Evolutionary conservation across 2,888 invertebrate species (phyloP).

Genomic region (Dione juno): DNA sequence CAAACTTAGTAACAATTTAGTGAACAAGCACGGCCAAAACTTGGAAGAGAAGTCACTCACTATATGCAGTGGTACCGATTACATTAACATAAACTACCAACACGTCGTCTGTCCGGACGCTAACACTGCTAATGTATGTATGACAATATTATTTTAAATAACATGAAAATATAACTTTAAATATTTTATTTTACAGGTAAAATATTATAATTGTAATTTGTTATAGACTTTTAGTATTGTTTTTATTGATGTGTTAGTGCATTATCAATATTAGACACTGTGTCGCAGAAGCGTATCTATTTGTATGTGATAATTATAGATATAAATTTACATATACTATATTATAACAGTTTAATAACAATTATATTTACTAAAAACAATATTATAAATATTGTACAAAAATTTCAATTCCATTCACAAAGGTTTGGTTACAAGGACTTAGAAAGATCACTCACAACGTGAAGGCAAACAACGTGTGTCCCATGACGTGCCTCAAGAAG

Average conservation of each 20-base stretch:
- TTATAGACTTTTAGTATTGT: too few relatives aligned
- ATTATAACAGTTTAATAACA: too few relatives aligned
- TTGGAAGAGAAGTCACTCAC: constrained; percentile 97
- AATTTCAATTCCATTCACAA: constrained; percentile 51
- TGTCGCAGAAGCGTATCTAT: too few relatives aligned
- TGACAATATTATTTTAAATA: not conserved
- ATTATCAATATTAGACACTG: too few relatives aligned
- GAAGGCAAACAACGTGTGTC: constrained; percentile 99
- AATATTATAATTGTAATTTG: too few relatives aligned
- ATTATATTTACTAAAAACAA: too few relatives aligned
- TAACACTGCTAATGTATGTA: constrained; percentile 94
- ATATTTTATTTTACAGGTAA: too few relatives aligned
- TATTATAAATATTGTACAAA: not conserved
- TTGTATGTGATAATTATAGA: too few relatives aligned
- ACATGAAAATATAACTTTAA: not conserved
- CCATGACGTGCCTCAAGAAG: constrained; percentile 99
- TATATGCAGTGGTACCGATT: constrained; percentile 98
- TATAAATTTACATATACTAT: too few relatives aligned
- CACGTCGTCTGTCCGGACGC: constrained; percentile 97
- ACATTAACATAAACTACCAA: constrained; percentile 99
- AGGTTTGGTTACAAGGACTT: constrained; percentile 98
- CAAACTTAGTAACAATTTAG: constrained; percentile 89
- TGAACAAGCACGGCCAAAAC: constrained; percentile 90
- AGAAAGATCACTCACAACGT: constrained; percentile 98
- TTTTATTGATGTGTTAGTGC: too few relatives aligned